A percentile compares a stretch with the other conserved stretches of the same genome.
Evolutionary conservation across 2,888 invertebrate species (phyloP).

Genomic region (Priocnemis perturbator): DNA sequence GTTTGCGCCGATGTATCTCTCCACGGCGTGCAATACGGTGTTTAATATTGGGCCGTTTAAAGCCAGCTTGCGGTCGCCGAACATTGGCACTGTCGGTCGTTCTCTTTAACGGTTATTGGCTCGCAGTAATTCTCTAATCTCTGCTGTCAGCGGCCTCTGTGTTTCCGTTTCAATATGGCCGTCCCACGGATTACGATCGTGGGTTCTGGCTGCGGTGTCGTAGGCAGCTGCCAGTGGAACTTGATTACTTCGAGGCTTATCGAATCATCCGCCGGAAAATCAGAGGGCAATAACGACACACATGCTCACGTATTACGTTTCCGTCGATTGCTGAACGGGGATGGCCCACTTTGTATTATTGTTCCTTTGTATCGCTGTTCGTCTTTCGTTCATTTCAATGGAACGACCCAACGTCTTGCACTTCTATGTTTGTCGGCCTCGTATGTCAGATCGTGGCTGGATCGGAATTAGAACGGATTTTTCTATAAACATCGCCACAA

Average conservation of each 20-base stretch:
- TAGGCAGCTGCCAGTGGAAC: constrained; percentile 64
- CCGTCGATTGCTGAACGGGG: neutral
- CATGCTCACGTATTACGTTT: neutral
- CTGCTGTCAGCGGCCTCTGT: constrained; percentile 70
- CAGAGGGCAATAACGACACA: constrained; percentile 45
- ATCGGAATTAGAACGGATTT: too few relatives aligned
- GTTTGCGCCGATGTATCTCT: constrained; percentile 39
- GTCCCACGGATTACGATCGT: constrained; percentile 61
- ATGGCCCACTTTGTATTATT: constrained; percentile 5
- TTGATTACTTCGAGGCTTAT: constrained; percentile 68
- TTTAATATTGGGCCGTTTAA: constrained; percentile 68
- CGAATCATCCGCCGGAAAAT: constrained; percentile 64
- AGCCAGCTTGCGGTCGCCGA: constrained; percentile 64
- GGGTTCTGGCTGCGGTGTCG: constrained; percentile 46
- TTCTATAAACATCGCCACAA: too few relatives aligned
- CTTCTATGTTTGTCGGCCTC: too few relatives aligned
- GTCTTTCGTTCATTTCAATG: too few relatives aligned
- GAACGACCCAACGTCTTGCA: neutral
- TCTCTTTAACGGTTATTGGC: constrained; percentile 74
- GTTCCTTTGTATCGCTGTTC: too few relatives aligned
- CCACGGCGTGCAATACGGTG: constrained; percentile 56
- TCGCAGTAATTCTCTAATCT: constrained; percentile 73
- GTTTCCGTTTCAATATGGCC: constrained; percentile 72
- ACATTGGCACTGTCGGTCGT: constrained; percentile 68
- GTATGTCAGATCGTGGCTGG: too few relatives aligned